These are phyloP conservation scores for Connochaetes taurinus DNA, from an alignment of 2,113 vertebrate genomes.

Conservation along the genomic window DNA sequence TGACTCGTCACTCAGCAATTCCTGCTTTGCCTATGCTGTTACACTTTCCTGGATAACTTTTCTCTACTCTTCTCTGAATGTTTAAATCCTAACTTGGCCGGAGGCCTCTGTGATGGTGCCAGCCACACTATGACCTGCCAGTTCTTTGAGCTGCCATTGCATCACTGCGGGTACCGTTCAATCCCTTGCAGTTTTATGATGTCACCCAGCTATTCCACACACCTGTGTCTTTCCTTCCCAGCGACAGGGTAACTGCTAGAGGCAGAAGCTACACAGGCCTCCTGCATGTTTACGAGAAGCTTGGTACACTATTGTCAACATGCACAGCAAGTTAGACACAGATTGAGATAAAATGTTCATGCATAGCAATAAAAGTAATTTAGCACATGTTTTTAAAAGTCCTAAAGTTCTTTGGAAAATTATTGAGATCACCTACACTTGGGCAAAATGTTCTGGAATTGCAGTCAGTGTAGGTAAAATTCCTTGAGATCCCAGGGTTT, in stretches of 20 bases:
- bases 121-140: background rate
- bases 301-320: background rate
- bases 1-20: background rate
- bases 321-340: background rate
- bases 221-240: background rate
- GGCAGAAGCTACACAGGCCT: background rate
- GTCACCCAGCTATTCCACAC: background rate
- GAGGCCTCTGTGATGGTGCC: background rate
- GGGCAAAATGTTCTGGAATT: background rate
- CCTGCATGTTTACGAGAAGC: background rate
- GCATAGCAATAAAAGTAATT: background rate
- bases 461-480: background rate
- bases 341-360: background rate
- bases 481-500: background rate
- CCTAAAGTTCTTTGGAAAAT: background rate
- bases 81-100: background rate
- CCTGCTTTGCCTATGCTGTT: background rate
- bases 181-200: background rate
- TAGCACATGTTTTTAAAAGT: background rate
- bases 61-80: background rate
- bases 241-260: accelerated
- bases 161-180: accelerated
- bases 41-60: background rate
- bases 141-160: background rate
- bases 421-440: background rate